phyloP scores from a whole-genome alignment of 2,113 vertebrate genomes.

The Lontra canadensis region DNA sequence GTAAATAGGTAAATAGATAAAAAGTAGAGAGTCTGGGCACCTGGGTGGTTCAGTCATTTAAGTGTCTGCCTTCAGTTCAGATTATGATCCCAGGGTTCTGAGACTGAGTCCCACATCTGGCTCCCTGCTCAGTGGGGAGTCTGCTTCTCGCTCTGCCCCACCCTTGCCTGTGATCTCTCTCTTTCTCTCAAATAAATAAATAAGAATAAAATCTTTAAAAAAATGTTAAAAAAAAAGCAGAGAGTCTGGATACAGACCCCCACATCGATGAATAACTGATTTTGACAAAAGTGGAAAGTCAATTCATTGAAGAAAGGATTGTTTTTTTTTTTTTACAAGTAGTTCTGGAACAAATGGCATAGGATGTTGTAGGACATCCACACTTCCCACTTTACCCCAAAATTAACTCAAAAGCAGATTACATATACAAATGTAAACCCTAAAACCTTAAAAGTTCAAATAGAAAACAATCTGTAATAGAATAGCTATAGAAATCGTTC shows the following conservation, averaged over 20 bases:
- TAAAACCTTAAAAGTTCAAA: neutral
- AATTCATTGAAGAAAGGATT: neutral
- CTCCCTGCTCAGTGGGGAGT: too few relatives aligned
- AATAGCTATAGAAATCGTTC: neutral
- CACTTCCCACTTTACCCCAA: neutral
- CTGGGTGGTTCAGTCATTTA: too few relatives aligned
- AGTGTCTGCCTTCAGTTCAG: too few relatives aligned
- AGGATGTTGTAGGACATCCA: neutral
- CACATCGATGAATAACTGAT: neutral
- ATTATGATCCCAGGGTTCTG: too few relatives aligned
- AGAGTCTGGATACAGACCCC: too few relatives aligned
- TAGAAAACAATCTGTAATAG: neutral
- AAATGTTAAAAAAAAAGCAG: neutral
- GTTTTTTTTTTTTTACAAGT: neutral
- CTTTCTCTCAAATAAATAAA: too few relatives aligned
- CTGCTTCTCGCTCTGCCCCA: too few relatives aligned
- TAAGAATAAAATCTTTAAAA: too few relatives aligned
- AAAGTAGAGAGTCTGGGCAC: neutral
- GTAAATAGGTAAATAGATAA: neutral
- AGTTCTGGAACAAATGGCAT: neutral
- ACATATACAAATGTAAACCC: neutral
- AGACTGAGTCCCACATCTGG: too few relatives aligned
- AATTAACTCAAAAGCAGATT: neutral
- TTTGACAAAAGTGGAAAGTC: neutral
- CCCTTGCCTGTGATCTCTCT: too few relatives aligned